Evolutionary conservation across 2,113 vertebrate genomes (phyloP).

Genomic region (Brienomyrus brachyistius): DNA sequence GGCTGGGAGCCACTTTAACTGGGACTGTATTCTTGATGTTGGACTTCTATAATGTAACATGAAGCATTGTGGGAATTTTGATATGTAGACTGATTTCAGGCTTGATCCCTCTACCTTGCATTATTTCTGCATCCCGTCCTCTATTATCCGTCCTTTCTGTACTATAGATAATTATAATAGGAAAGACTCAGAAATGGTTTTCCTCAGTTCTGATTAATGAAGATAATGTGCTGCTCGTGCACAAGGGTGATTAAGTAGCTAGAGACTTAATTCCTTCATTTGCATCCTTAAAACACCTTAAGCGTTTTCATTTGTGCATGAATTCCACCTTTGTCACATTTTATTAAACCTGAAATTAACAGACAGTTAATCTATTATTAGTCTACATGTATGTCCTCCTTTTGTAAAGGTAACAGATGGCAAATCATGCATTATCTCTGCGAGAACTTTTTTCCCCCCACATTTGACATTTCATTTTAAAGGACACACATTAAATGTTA

Average conservation of each 20-base stretch:
- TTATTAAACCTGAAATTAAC: background rate
- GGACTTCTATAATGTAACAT: background rate
- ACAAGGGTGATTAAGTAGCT: background rate
- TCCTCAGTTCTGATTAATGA: constrained; percentile 31
- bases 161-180: constrained; percentile 15
- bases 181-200: constrained; percentile 8
- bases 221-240: background rate
- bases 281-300: background rate
- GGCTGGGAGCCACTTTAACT: background rate
- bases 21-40: background rate
- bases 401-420: background rate
- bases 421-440: background rate
- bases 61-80: constrained; percentile 1
- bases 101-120: background rate
- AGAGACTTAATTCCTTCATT: constrained; percentile 7
- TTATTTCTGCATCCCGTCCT: fast-evolving
- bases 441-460: background rate
- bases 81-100: background rate
- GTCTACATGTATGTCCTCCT: background rate
- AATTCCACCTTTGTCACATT: background rate
- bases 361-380: background rate
- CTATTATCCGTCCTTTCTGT: constrained; percentile 31
- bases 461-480: background rate
- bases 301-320: background rate
- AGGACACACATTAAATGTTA: constrained; percentile 9